Evolutionary conservation across 2,113 vertebrate genomes (phyloP).

Genomic region (Epinephelus lanceolatus): DNA sequence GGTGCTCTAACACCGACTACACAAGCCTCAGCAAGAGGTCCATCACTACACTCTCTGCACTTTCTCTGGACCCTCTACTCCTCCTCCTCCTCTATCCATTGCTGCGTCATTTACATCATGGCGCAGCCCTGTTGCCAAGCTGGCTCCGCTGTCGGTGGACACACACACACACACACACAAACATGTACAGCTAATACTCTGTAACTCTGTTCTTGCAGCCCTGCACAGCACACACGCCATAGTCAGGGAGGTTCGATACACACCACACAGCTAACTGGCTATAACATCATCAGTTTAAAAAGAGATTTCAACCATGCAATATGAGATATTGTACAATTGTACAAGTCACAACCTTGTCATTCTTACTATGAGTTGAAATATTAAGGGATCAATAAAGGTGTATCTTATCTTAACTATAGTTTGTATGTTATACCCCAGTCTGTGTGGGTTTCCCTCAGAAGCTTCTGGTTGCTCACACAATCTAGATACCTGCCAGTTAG

Average conservation of each 20-base stretch:
- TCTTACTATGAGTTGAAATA: neutral
- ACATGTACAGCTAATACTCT: neutral
- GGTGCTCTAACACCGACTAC: slow-evolving; percentile 11
- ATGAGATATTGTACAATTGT: too few species aligned
- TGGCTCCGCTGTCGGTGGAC: slow-evolving; percentile 38
- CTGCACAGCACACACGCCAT: neutral
- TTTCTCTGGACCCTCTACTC: slow-evolving; percentile 3
- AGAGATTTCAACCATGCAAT: too few species aligned
- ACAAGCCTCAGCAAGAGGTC: slow-evolving; percentile 24
- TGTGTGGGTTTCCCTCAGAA: neutral
- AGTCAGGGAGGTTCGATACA: neutral
- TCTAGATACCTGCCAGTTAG: neutral
- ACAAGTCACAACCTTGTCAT: neutral
- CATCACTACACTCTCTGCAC: neutral
- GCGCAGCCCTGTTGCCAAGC: slow-evolving; percentile 54
- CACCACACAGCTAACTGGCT: neutral
- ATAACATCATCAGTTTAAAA: neutral
- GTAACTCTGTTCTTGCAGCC: neutral
- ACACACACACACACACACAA: slow-evolving; percentile 9
- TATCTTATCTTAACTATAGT: neutral
- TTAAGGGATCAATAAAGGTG: too few species aligned
- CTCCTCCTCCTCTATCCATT: slow-evolving; percentile 14
- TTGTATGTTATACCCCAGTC: neutral
- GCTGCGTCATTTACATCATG: slow-evolving; percentile 56
- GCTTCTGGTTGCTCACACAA: neutral